phyloP scores from a whole-genome alignment of 2,888 invertebrate genomes.

The Torymus tubicola region DNA sequence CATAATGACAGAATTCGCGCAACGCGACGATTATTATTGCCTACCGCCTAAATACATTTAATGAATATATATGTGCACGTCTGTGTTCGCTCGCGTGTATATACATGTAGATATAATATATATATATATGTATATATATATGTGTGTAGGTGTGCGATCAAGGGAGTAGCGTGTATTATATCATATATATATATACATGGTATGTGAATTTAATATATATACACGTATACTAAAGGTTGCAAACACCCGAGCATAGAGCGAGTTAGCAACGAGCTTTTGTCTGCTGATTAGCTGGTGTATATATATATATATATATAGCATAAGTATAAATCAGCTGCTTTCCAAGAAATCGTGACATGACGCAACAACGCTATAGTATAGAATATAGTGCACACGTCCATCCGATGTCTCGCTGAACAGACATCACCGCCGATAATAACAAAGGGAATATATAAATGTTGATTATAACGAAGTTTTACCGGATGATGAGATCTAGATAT shows the following conservation, averaged over 20 bases:
- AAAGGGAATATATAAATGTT: too few species aligned
- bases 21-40: slow-evolving; percentile 60
- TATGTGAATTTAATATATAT: background rate
- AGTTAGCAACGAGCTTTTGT: slow-evolving; percentile 31
- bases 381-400: too few species aligned
- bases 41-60: slow-evolving; percentile 63
- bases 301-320: too few species aligned
- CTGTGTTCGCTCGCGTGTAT: background rate
- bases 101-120: background rate
- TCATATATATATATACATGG: slow-evolving; percentile 3
- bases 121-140: slow-evolving; percentile 17
- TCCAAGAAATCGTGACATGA: slow-evolving; percentile 24
- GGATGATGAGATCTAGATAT: too few species aligned
- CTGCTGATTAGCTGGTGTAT: slow-evolving; percentile 42
- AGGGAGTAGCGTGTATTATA: too few species aligned
- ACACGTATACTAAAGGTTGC: slow-evolving; percentile 10
- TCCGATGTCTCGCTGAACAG: too few species aligned
- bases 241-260: background rate
- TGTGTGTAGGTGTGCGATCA: background rate
- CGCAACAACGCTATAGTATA: too few species aligned
- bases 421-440: too few species aligned
- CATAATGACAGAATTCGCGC: slow-evolving; percentile 72
- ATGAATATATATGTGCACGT: slow-evolving; percentile 25
- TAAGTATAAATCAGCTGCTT: slow-evolving; percentile 48
- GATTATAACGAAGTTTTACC: too few species aligned